Evolutionary conservation across 2,113 vertebrate species (phyloP), one percentile per base, ranked within the genome.

Genomic region (Polypterus senegalus): DNA sequence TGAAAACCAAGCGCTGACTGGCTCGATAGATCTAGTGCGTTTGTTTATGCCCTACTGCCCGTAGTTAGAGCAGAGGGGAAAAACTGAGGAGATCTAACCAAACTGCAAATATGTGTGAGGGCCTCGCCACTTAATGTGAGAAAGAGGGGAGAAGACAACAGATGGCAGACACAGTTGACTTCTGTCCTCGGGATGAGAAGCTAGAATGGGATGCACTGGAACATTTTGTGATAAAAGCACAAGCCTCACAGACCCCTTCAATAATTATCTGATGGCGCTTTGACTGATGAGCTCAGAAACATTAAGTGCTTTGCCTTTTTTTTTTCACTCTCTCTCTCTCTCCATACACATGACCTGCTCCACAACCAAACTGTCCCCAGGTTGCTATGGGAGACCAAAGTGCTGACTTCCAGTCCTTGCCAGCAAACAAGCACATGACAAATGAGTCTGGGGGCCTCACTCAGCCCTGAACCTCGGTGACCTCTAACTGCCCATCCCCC

Each of bases 131-230:
- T 83, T 84, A 83, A 84, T 81, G 85, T 81, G 81, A 83, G 80
- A 78, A 80, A 78, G 70, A 58, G 75, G 69, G 78, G 78, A 75
- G 79, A 69, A 71, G 74, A 71, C 74, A 81, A 88, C 91, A 93
- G 88, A 93, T 92, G 92, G 88, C 81, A 85, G 83, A 83, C 79
- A 85, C 83, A 82, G 86, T 81, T 83, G 83, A 87, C 85, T 90
- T 89, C 85, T 83, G 82, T 87, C 85, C 83, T 81, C 82, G 80
- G 84, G 86, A 86, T 81, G 82, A 83, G 83, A 73, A 79, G 75
- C 73, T 86, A 78, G 81, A 86, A 81, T 81, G 78, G 81, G 82
- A 77, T 73, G 70, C 70, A 69, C 70, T 76, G 81, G 81, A 88
- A 88, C 70, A 69, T 71, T 47, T 75, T 81, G 78, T 84, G 83